Base-by-base conservation (phyloP, 2,888 invertebrate genomes). In the Bruchidius siliquastri region DNA sequence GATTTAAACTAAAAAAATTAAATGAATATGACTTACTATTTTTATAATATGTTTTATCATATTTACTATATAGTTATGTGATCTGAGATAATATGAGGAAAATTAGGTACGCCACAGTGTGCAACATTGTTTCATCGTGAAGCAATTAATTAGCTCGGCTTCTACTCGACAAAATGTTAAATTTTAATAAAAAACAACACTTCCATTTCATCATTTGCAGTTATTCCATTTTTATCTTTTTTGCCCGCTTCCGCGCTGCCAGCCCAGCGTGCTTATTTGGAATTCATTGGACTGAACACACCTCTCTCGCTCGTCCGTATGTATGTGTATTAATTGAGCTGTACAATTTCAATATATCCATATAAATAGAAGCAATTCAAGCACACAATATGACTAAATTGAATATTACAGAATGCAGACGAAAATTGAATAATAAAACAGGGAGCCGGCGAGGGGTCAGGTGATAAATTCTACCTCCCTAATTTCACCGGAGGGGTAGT, bases 381-480 rank as follows among this genome's bases (percentile, higher is more conserved):
- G 80, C 81, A 79, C 81, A 82, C 83, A 82, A 83, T 82, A 81
- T 82, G 81, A 80, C 82, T 81, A 82, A 82, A 82, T 83, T 83
- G 83, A 82, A 82, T 82, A 82, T 82, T 82, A 82, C 79, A 81
- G 81, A 82, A 81, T 80, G 82, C 82, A 81, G 81, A 82, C 81
- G 82, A 83, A 83, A 82, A 82, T 80, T 82, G 82, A 83, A 82
- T 82, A 82, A 82, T 82, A 83, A 82, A 81, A 81, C 78, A 80
- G 79, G 80, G 81, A 74, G 74, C 74, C 68, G 66, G 20, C 21
- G 72, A 78, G 80, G 81, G 80, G 79, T 79, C 80, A 82, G 82
- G 81, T 82, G 81, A 82, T 81, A 80, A 81, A 82, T 80, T 78
- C 77, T 80, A 76, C 79, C 78, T 78, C 67, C 80, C 81, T 81